A percentile compares a stretch with the other conserved stretches of the same genome.
Conservation (phyloP, 2,113 vertebrate genomes). For the Mellivora capensis region DNA sequence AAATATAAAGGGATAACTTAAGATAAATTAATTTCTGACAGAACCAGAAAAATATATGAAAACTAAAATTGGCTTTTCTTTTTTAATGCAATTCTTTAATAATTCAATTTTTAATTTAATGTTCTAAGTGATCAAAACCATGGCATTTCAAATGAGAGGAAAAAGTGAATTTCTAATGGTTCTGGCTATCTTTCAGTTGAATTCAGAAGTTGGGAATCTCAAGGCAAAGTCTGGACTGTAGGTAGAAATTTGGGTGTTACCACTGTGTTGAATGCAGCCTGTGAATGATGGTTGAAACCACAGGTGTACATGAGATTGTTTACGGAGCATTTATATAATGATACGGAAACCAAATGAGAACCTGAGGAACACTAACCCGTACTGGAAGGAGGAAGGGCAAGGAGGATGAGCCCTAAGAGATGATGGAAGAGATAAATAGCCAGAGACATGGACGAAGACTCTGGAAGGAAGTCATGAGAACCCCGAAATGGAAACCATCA, state of each 20-base stretch:
- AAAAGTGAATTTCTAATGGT: not conserved
- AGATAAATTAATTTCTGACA: not conserved
- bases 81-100: not conserved
- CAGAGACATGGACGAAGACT: not conserved
- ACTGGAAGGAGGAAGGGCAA: not conserved
- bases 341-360: constrained; percentile 15
- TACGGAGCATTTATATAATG: not conserved
- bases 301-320: not conserved
- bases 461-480: not conserved
- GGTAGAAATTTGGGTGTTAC: not conserved
- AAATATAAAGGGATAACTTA: not conserved
- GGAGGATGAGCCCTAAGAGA: not conserved
- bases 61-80: not conserved
- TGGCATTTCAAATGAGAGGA: not conserved
- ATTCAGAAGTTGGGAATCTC: not conserved
- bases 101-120: too few species aligned
- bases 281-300: not conserved
- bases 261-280: not conserved
- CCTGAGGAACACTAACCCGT: not conserved
- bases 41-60: not conserved
- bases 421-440: not conserved
- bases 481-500: not conserved
- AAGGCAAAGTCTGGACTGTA: not conserved
- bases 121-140: constrained; percentile 10
- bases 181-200: not conserved